Conservation (phyloP, 2,888 invertebrate species). For the Beris morrisii region DNA sequence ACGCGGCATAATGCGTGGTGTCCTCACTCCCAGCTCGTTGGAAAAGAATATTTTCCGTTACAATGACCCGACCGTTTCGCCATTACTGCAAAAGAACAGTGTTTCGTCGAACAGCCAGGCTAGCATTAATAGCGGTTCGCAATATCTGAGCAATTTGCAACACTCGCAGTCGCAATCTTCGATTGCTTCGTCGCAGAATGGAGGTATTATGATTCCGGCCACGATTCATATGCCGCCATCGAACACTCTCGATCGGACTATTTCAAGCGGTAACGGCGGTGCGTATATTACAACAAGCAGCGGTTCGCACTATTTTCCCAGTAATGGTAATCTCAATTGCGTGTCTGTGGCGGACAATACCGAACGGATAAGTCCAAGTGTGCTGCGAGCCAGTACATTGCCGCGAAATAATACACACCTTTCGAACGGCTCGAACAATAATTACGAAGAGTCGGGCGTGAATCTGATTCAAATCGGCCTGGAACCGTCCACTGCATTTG, state of each 20-base stretch:
- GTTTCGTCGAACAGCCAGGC: constrained; percentile 51
- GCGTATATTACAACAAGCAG: constrained; percentile 34
- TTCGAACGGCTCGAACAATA: constrained; percentile 54
- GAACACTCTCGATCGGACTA: constrained; percentile 12
- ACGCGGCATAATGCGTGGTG: constrained; percentile 55
- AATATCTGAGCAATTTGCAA: constrained; percentile 47
- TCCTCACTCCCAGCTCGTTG: constrained; percentile 54
- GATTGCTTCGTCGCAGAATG: constrained; percentile 52
- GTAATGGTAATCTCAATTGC: constrained; percentile 48
- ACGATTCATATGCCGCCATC: constrained; percentile 41
- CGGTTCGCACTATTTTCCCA: constrained; percentile 41
- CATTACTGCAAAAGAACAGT: constrained; percentile 49
- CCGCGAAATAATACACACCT: constrained; percentile 66
- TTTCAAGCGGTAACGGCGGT: not conserved
- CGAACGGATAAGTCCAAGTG: constrained; percentile 47
- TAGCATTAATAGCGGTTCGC: constrained; percentile 46
- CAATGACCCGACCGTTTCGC: constrained; percentile 57
- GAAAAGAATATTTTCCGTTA: constrained; percentile 57
- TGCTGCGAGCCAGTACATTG: constrained; percentile 66
- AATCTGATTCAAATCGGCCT: constrained; percentile 66
- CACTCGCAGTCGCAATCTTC: constrained; percentile 56
- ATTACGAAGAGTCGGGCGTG: constrained; percentile 59
- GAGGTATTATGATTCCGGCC: constrained; percentile 42
- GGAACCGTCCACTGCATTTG: constrained; percentile 62
- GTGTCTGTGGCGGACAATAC: constrained; percentile 48